Conservation (phyloP, 1,140 invertebrate genomes). For the Micrasema longulum region DNA sequence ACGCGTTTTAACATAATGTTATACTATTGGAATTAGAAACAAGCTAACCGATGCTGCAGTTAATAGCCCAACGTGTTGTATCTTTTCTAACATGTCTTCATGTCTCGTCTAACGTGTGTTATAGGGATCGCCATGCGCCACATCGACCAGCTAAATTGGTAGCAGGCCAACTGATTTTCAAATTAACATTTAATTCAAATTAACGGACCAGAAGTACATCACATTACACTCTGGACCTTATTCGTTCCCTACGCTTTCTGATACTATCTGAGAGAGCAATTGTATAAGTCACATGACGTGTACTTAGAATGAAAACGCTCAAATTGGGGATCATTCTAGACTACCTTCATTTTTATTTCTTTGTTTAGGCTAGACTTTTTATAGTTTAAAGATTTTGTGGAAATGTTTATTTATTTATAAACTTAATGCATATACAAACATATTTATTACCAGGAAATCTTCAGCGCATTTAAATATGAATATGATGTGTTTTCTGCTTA, state of each 20-base stretch:
- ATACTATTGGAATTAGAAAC: conserved; percentile 11
- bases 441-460: no score
- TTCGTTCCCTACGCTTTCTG: conserved; percentile 1
- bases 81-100: conserved; percentile 2
- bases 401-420: no score
- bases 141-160: conserved; percentile 34
- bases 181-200: conserved; percentile 54
- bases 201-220: conserved; percentile 50
- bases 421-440: no score
- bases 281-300: no score
- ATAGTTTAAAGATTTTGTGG: no score
- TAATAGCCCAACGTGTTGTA: conserved; percentile 7
- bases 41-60: conserved; percentile 21
- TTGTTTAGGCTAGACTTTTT: no score
- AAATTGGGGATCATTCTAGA: no score
- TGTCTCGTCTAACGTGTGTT: conserved; percentile 19
- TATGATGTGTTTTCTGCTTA: no score
- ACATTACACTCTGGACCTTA: conserved; percentile 37
- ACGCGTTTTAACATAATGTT: conserved; percentile 16
- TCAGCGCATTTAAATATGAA: no score
- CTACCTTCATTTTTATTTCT: no score
- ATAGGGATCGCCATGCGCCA: neutral
- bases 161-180: conserved; percentile 40
- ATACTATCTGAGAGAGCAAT: neutral
- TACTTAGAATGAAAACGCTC: no score